Evolutionary conservation across 2,888 invertebrate species (phyloP).

Genomic region (Polydrusus pterygomalis): DNA sequence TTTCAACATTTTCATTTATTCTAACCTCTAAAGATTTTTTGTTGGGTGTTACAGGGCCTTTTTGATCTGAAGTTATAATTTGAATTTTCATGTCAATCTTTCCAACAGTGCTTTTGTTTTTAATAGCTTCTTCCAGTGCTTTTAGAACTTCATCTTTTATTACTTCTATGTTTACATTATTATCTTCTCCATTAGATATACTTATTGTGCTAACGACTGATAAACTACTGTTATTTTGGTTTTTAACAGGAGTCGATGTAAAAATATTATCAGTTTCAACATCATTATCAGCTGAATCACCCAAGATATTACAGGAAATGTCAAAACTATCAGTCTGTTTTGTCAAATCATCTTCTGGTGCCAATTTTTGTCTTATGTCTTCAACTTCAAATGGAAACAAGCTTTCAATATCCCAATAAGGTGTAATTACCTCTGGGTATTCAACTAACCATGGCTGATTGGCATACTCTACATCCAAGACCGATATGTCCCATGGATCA

Average conservation of each 20-base stretch:
- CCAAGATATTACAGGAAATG: conserved; percentile 11
- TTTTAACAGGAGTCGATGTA: conserved; percentile 52
- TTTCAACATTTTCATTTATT: conserved; percentile 35
- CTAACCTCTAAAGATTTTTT: conserved; percentile 29
- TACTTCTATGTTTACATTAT: conserved; percentile 50
- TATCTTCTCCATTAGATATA: conserved; percentile 40
- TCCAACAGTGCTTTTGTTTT: conserved; percentile 24
- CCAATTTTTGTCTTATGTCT: conserved; percentile 42
- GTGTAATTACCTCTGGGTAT: conserved; percentile 42
- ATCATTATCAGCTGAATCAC: conserved; percentile 25
- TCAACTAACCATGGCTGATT: conserved; percentile 57
- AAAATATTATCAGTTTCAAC: conserved; percentile 39
- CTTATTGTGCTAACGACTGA: conserved; percentile 34
- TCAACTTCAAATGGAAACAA: conserved; percentile 45
- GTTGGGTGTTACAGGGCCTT: neutral
- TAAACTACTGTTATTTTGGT: conserved; percentile 31
- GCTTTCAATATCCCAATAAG: conserved; percentile 45
- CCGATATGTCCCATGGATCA: conserved; percentile 57
- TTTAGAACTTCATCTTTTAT: conserved; percentile 51
- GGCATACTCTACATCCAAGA: conserved; percentile 53
- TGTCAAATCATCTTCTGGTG: conserved; percentile 29
- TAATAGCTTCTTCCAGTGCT: conserved; percentile 49
- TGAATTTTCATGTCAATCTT: conserved; percentile 54
- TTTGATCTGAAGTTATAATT: conserved; percentile 29
- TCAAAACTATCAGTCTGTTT: conserved; percentile 21